phyloP scores from a whole-genome alignment of 2,797 vertebrate species.

The Sylvia borin region DNA sequence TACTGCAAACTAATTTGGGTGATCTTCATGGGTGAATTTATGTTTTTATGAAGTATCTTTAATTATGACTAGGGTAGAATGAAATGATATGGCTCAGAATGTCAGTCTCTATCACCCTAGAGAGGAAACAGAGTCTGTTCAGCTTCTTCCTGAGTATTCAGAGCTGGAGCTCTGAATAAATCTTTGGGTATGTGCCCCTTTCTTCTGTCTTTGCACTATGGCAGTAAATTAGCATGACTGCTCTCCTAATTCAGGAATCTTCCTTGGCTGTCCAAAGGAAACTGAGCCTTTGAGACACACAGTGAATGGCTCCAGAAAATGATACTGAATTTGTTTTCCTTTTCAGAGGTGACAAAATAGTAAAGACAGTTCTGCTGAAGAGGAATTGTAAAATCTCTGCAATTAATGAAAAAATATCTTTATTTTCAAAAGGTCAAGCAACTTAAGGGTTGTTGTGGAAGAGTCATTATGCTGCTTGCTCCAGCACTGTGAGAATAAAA shows the following conservation, averaged over 20 bases:
- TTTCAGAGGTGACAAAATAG: neutral
- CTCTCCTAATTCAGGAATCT: neutral
- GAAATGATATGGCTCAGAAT: rapidly evolving
- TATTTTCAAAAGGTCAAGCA: neutral
- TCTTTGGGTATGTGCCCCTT: neutral
- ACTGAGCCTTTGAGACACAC: neutral
- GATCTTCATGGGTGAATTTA: neutral
- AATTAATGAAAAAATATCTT: neutral
- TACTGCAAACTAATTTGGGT: neutral
- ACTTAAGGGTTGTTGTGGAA: neutral
- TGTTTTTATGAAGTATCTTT: neutral
- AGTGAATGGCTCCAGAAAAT: neutral
- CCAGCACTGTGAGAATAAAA: neutral
- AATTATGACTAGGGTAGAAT: neutral
- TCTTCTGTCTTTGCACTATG: neutral
- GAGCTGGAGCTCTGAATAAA: neutral
- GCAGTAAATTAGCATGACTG: neutral
- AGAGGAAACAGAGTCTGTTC: neutral
- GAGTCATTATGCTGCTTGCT: neutral
- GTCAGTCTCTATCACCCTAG: neutral
- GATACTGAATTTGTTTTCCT: neutral
- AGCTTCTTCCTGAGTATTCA: neutral
- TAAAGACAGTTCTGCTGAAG: neutral
- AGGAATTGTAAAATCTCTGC: neutral
- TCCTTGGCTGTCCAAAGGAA: neutral